Percentiles rank a stretch among this genome's conserved stretches.
Evolutionary conservation across 2,888 invertebrate species (phyloP).

Genomic region (Strigamia maritima): DNA sequence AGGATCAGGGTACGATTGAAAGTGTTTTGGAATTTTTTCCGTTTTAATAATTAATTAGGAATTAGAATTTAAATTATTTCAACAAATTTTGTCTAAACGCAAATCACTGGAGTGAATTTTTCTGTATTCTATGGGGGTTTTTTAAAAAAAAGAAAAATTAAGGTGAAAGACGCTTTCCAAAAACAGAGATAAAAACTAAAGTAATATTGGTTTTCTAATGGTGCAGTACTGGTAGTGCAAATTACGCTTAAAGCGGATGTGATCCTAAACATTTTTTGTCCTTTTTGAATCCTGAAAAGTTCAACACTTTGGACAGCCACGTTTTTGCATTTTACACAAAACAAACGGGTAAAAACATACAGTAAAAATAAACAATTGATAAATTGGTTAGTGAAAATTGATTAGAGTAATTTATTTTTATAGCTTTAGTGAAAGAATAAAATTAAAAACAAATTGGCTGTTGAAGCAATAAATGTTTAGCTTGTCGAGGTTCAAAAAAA

Average conservation of each 20-base stretch:
- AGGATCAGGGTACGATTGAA: background rate
- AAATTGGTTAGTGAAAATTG: background rate
- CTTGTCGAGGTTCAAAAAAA: conserved; percentile 22
- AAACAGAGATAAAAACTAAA: background rate
- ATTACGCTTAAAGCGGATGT: conserved; percentile 20
- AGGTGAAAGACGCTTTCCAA: background rate
- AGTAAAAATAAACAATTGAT: background rate
- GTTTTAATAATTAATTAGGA: background rate
- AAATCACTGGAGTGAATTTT: background rate
- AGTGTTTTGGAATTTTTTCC: conserved; percentile 29
- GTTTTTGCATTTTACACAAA: background rate
- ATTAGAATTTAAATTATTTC: conserved; percentile 1
- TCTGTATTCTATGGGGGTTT: background rate
- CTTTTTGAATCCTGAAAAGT: conserved; percentile 21
- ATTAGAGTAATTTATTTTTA: background rate
- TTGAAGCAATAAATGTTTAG: conserved; percentile 12
- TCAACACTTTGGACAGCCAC: conserved; percentile 5
- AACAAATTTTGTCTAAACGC: background rate
- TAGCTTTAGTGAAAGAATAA: background rate
- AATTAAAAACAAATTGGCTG: background rate
- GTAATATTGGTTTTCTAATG: background rate
- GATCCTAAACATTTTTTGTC: background rate
- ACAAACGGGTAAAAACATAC: background rate
- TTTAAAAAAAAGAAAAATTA: background rate
- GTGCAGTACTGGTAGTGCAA: conserved; percentile 11